Evolutionary conservation across 2,888 invertebrate genomes (phyloP).

Genomic region (Apamea crenata): DNA sequence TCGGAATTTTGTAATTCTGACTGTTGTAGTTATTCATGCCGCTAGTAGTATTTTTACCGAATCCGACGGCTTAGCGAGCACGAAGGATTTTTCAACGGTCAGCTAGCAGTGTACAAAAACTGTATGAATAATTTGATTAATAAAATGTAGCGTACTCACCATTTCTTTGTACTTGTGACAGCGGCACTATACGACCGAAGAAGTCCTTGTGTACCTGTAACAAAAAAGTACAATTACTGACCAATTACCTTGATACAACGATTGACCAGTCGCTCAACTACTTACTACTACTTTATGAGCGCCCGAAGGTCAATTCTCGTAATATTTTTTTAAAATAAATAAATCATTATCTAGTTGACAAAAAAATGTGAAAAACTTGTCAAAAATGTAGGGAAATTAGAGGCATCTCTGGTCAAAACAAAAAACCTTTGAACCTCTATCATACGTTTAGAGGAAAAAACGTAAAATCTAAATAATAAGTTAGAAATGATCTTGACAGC

Average conservation of each 20-base stretch:
- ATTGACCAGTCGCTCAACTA: not conserved
- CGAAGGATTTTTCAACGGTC: not conserved
- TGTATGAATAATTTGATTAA: not conserved
- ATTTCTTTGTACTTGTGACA: conserved; percentile 80
- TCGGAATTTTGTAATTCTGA: not conserved
- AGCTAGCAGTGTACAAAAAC: not conserved
- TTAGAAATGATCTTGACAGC: not conserved
- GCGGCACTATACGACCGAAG: conserved; percentile 90
- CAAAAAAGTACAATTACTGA: conserved; percentile 57
- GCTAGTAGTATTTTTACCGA: too few species aligned
- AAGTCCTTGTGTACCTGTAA: conserved; percentile 91
- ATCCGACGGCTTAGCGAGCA: not conserved
- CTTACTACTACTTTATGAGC: not conserved
- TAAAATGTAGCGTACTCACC: conserved; percentile 70
- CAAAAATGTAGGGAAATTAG: too few species aligned
- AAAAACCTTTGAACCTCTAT: not conserved
- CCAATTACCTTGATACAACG: not conserved
- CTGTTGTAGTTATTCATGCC: not conserved
- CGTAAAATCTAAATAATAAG: not conserved
- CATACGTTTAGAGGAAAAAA: not conserved
- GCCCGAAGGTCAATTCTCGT: too few species aligned
- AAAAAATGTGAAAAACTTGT: too few species aligned
- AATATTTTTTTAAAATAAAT: too few species aligned
- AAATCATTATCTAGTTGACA: too few species aligned
- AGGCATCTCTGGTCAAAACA: not conserved